These are phyloP conservation scores for Chromoteleia sp. DNA, from an alignment of 2,888 invertebrate genomes.

Conservation along the genomic window DNA sequence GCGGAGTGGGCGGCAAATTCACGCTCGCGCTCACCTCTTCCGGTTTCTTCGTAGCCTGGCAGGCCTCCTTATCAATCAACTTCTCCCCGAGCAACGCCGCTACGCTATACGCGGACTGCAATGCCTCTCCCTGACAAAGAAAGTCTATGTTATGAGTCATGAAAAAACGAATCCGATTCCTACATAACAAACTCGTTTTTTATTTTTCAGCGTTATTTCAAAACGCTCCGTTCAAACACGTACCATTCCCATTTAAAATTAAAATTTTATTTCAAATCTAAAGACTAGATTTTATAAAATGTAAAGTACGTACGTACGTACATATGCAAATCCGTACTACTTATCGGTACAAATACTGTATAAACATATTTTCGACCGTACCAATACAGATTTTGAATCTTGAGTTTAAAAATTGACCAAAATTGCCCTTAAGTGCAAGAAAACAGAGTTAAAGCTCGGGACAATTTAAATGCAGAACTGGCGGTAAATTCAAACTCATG, in stretches of 20 bases:
- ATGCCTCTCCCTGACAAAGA: slow-evolving; percentile 77
- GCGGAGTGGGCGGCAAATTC: slow-evolving; percentile 88
- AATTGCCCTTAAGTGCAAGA: too few species aligned
- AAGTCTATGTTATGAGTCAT: slow-evolving; percentile 50
- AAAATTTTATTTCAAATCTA: too few species aligned
- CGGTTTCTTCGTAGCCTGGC: slow-evolving; percentile 72
- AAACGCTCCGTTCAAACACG: background rate
- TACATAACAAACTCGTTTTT: background rate
- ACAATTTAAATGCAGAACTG: background rate
- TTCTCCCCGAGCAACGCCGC: slow-evolving; percentile 82
- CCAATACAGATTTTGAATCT: too few species aligned
- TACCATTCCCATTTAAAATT: background rate
- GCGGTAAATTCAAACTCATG: slow-evolving; percentile 47
- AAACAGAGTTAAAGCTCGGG: too few species aligned
- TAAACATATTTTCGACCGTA: too few species aligned
- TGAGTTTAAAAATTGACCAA: too few species aligned
- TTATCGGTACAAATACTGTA: too few species aligned
- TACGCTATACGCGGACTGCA: slow-evolving; percentile 82
- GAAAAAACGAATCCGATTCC: background rate
- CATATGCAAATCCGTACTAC: too few species aligned
- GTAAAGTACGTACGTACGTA: too few species aligned
- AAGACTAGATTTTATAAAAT: too few species aligned
- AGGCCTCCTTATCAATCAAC: slow-evolving; percentile 65
- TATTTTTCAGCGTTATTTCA: background rate
- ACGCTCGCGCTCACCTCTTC: slow-evolving; percentile 56